These are phyloP conservation scores for Trigoniulus corallinus DNA, from an alignment of 1,140 invertebrate genomes.

Conservation along the genomic window DNA sequence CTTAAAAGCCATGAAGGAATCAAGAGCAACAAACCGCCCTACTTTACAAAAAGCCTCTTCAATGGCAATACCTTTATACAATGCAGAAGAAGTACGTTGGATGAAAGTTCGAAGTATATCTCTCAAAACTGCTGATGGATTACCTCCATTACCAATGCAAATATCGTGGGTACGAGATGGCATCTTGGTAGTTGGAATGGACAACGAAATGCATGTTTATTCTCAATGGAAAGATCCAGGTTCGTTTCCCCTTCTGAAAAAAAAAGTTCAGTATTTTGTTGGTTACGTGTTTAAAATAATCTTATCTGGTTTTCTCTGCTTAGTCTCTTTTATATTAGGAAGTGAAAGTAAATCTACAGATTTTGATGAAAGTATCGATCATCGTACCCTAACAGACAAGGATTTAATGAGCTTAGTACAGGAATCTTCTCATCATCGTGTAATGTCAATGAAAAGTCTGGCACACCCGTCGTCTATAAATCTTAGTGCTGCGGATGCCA, in stretches of 20 bases:
- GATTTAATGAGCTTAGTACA: conserved; percentile 54
- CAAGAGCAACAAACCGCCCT: conserved; percentile 55
- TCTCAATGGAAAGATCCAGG: conserved; percentile 61
- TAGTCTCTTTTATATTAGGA: not conserved
- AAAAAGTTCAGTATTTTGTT: conserved; percentile 1
- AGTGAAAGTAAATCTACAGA: not conserved
- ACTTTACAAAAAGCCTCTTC: conserved; percentile 73
- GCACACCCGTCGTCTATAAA: conserved; percentile 61
- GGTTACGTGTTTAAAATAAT: not conserved
- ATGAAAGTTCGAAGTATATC: conserved; percentile 87
- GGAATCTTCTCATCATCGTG: conserved; percentile 43
- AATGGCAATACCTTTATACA: conserved; percentile 60
- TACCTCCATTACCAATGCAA: conserved; percentile 93
- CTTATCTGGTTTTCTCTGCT: not conserved
- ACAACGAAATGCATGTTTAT: conserved; percentile 98
- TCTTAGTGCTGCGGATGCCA: conserved; percentile 49
- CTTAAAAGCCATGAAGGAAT: conserved; percentile 72
- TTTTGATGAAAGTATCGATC: conserved; percentile 44
- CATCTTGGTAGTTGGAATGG: conserved; percentile 95
- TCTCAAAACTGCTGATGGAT: conserved; percentile 79
- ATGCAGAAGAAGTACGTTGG: conserved; percentile 39
- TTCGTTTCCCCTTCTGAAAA: not conserved
- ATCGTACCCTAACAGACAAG: conserved; percentile 57
- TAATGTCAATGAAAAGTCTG: conserved; percentile 56
- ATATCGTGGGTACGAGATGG: conserved; percentile 97